Base-by-base conservation (phyloP, 2,888 invertebrate species). In the Hydropsyche betteni region DNA sequence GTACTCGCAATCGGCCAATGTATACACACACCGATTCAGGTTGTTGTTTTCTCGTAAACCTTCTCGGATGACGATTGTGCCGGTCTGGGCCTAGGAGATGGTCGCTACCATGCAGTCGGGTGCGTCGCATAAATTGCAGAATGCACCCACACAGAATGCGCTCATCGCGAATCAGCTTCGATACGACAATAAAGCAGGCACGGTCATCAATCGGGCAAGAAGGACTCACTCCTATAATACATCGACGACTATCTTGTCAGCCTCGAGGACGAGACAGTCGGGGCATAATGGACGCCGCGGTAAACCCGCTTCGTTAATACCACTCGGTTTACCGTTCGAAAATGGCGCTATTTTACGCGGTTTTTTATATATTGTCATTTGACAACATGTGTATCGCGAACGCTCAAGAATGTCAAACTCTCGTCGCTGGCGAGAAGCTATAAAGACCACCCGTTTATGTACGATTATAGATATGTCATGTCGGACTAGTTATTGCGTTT, bases 31-130 rank as follows among this genome's bases (percentile, higher is more conserved):
- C 38, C 1, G 14, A 38, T 8, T 33, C 72, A 38, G 75, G 69
- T 75, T 75, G 75, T 75, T 75, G 75, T 69, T 70, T 58, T 75
- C 75, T 75, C 70, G 75, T 75, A 75, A 70, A 75, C 36, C 50
- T 68, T 51, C 16, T 69, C 69, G 34, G 34, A 38, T 55, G 55
- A 36, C 55, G 55, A 53, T 53, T 71, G 53, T 53, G 61, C 61
- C 36, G 68, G 75, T 52, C 64, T 64, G 36, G 33, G 64, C 75
- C 52, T 64, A 73, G 55, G 70, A 36, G 70, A 69, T 33, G 16
- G 58, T 74, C 70, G 69, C 76, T 77, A 68, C 74, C 74, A 68
- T 68, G 33, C 69, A 51, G 58, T 68, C 64, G 53, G 38, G 38
- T 16, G 33, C 61, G 36, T 72, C 36, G 44, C 72, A 8, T 24